Base-by-base conservation (phyloP, 2,888 invertebrate genomes). In the Elgonia sp. region DNA sequence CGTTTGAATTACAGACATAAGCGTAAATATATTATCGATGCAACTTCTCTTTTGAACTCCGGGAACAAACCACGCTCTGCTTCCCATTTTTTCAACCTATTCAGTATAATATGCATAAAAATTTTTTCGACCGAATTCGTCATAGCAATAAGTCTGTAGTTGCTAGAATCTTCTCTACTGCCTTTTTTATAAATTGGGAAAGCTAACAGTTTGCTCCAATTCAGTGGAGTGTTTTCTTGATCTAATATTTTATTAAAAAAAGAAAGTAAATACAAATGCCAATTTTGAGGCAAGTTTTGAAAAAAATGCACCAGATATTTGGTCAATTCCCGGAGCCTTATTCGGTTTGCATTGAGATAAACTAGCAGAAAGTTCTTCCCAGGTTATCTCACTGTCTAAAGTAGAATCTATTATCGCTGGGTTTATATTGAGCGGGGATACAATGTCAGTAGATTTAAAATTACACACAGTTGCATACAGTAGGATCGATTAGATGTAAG, bases 131-230 rank as follows among this genome's bases (percentile, higher is more conserved):
- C 18, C n/a, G 42, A 53, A 42, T 63, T 76, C 14, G 62, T 46
- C 20, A 76, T 16, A 8, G 76, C n/a, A 46, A 76, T 76, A 2
- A 29, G 29, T 46, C 76, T 76, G 40, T 76, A 76, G n/a, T 76
- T 76, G 3, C 12, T 0, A n/a, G 62, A 14, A 12, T 76, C 29
- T 10, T 7, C 18, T 7, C 14, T 18, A 76, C n/a, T 18, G 9
- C 62, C 76, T 46, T 39, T 60, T 29, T 63, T 76, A 29, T 62
- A 37, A 20, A 62, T 12, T 9, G 42, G 37, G 18, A 75, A 39
- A 16, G n/a, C n/a, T n/a, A n/a, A n/a, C n/a, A n/a, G n/a, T n/a
- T n/a, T n/a, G n/a, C n/a, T n/a, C n/a, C n/a, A 75, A 20, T 46
- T 57, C 21, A 57, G 39, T 14, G 75, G 75, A n/a, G 57, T 42